Base-by-base conservation (phyloP, 2,797 vertebrate genomes). In the Eremophila alpestris region DNA sequence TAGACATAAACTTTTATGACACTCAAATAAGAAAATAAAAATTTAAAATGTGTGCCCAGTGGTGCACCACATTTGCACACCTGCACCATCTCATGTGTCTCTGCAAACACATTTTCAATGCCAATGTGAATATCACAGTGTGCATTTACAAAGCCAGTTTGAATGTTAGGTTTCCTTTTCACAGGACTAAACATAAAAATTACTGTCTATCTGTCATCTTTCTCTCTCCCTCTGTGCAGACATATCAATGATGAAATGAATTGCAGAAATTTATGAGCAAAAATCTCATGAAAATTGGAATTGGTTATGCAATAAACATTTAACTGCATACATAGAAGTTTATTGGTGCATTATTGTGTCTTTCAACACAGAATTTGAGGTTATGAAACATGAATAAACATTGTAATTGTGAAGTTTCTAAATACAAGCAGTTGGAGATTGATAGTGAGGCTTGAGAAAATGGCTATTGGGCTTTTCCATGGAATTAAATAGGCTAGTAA, bases 291-390 rank as follows among this genome's bases (percentile, higher is more conserved):
- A 85, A 94, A 90, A 85, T 80, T 71, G 49, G 68, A 94, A 93
- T 92, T 75, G 38, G 64, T 87, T 90, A 41, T 71, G 58, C 81
- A 95, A 74, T 95, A 95, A 94, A 89, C 78, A 83, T 95, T 89
- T 95, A 78, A 93, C 78, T 83, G 79, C 48, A 68, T 85, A 89
- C 94, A 84, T 82, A 90, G 83, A 87, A 89, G 49, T 94, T 97
- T 95, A 95, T 84, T 95, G 89, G 34, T 92, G 49, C 78, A 79
- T 89, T 84, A 55, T 32, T 87, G 56, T 3, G 0, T 83, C 78
- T 90, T 91, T 95, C 87, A 87, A 64, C 81, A 65, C 41, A 67
- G 75, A 84, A 79, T 93, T 71, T 85, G 75, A 95, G 51, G 76
- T 92, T 94, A 71, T 85, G 78, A 89, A 90, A 91, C 49, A 71